Conservation (phyloP, 1,140 invertebrate species). For the Brachionus sp. region DNA sequence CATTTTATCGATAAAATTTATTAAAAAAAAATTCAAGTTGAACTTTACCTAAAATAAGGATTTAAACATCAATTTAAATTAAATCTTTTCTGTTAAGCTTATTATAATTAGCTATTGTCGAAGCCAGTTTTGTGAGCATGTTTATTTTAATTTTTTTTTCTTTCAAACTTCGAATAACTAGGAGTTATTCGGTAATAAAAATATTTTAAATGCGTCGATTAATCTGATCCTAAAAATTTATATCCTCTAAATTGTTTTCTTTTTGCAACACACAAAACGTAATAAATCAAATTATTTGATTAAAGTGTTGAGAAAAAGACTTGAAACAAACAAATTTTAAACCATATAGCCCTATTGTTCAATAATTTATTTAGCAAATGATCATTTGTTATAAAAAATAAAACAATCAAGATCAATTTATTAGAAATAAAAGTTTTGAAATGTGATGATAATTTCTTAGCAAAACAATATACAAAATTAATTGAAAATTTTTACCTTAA, state of each 20-base stretch:
- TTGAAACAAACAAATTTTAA: neutral
- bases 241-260: neutral
- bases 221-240: slow-evolving; percentile 10
- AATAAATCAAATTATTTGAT: slow-evolving; percentile 18
- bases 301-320: neutral
- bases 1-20: too few relatives aligned
- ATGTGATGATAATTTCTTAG: neutral
- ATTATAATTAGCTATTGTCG: neutral
- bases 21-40: neutral
- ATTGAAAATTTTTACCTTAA: too few relatives aligned
- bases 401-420: neutral
- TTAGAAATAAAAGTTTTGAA: neutral
- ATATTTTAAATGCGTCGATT: slow-evolving; percentile 30
- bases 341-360: neutral
- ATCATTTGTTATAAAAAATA: neutral
- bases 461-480: too few relatives aligned
- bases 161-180: neutral
- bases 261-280: neutral
- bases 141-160: neutral
- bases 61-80: neutral
- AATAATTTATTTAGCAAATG: neutral
- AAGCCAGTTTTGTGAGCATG: neutral
- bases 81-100: neutral
- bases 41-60: neutral
- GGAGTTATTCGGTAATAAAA: slow-evolving; percentile 17